Evolutionary conservation across 2,797 vertebrate genomes (phyloP), one percentile per base, ranked within the genome.

Genomic region (Craterocephalus amniculus): DNA sequence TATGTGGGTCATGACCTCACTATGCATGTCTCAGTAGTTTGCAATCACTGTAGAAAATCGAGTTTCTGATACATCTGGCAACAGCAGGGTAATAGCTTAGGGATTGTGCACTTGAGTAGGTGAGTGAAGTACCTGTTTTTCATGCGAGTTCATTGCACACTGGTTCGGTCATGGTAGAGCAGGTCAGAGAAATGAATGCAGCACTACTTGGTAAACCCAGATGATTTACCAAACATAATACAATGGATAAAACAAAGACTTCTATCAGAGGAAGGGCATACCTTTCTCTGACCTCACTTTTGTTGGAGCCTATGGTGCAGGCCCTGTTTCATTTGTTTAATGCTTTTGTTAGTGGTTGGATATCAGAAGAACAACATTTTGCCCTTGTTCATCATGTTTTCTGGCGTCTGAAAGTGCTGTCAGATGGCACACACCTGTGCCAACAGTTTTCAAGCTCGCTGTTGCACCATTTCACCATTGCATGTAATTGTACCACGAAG

Each of bases 41-140:
- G 65, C 59, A 80, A 80, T 80, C 70, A 74, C 52, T 70, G 48
- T n/a, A 45, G 66, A 67, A 85, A 83, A 83, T 72, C 40, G 54
- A 67, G 40, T 79, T 88, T 86, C 55, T 79, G 67, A 84, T 87
- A 70, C 76, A 74, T 81, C 51, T 76, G 68, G 60, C 51, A 72
- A 58, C 52, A 68, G 56, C 57, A 49, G 52, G 34, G 55, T 51
- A 58, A 40, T 62, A 60, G 56, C 71, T 35, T 34, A 14, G 55
- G 55, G 49, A 77, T 68, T 70, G 57, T 83, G 43, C 58, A 32
- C 65, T 67, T 43, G 35, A 80, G 49, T 51, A 72, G 69, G 84
- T 79, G 72, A 74, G 57, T 61, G 35, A 63, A 76, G 54, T 71
- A 40, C 63, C 48, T 68, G 20, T 67, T 61, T 40, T 58, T 40